phyloP scores from a whole-genome alignment of 1,140 invertebrate species.

The Aphis gossypii region DNA sequence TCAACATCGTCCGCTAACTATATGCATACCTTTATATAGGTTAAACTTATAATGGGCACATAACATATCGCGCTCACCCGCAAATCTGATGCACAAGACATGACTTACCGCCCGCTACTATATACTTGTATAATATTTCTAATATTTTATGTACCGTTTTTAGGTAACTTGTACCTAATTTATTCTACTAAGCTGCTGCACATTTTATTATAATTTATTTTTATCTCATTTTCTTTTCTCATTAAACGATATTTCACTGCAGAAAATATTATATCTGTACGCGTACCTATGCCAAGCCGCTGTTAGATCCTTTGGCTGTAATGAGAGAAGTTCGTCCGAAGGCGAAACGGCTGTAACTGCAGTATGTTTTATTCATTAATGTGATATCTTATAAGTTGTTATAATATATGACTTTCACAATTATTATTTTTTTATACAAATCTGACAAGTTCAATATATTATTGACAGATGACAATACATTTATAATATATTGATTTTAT shows the following conservation, averaged over 20 bases:
- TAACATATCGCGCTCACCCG: neutral
- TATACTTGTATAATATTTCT: neutral
- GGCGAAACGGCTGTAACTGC: neutral
- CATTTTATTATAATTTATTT: neutral
- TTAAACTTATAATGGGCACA: neutral
- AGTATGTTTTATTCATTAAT: neutral
- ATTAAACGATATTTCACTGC: neutral
- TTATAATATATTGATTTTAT: conserved; percentile 25
- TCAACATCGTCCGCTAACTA: neutral
- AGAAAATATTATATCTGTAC: neutral
- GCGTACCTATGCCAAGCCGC: neutral
- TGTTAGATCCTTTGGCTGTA: neutral
- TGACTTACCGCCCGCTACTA: neutral
- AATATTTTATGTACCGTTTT: neutral
- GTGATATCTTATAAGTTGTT: neutral
- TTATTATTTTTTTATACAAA: neutral
- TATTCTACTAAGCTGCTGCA: neutral
- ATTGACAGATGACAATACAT: conserved; percentile 1
- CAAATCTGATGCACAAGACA: neutral
- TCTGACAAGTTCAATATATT: conserved; percentile 15
- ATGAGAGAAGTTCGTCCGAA: neutral
- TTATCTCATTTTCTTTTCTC: neutral
- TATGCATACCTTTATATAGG: too few relatives aligned
- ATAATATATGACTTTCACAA: conserved; percentile 13
- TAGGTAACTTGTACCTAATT: neutral